phyloP scores from a whole-genome alignment of 2,113 vertebrate species.

The Mustelus asterias region DNA sequence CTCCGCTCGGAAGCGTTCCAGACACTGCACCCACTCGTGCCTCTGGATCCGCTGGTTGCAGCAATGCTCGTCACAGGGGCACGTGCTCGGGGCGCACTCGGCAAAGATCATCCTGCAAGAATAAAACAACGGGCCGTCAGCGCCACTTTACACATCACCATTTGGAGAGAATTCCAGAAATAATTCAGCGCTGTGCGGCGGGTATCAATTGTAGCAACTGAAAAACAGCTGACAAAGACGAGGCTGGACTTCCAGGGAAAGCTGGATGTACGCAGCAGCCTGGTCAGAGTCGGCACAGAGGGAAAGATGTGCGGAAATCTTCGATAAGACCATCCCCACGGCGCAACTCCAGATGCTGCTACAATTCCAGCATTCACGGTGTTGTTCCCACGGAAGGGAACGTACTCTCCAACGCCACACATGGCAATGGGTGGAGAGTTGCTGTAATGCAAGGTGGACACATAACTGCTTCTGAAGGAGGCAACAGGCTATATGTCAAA shows the following conservation, averaged over 20 bases:
- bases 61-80: slow-evolving; percentile 80
- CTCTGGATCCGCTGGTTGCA: slow-evolving; percentile 94
- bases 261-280: neutral
- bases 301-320: neutral
- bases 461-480: neutral
- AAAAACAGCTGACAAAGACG: neutral
- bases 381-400: neutral
- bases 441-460: neutral
- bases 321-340: too few species aligned
- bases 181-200: neutral
- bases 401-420: neutral
- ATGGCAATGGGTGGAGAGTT: neutral
- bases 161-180: neutral
- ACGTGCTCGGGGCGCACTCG: slow-evolving; percentile 87
- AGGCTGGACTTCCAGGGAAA: neutral
- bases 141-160: neutral
- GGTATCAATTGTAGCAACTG: neutral
- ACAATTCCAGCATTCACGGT: neutral
- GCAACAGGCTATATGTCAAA: neutral
- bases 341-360: neutral
- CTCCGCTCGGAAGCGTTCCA: slow-evolving; percentile 90
- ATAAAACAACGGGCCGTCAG: slow-evolving; percentile 11
- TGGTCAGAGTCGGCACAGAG: neutral
- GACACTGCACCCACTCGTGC: slow-evolving; percentile 96
- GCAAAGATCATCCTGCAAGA: slow-evolving; percentile 88